Evolutionary conservation across 1,140 invertebrate species (phyloP), one percentile per base, ranked within the genome.

Genomic region (Pseudachorutes palmiensis): DNA sequence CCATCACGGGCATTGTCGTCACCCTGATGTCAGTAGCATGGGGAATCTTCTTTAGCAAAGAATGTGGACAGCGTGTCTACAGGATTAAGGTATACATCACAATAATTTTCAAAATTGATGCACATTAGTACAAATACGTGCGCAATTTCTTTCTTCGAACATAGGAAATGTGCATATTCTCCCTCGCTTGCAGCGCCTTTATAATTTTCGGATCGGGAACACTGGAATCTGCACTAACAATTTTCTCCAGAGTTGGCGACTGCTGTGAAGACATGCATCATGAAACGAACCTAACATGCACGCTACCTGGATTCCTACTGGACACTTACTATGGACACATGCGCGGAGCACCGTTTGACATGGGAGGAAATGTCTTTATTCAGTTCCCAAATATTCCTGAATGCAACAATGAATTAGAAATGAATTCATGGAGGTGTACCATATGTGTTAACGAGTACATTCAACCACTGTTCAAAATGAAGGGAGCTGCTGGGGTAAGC

Each of bases 401-500:
- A 5, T 63, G 61, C 28, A 26, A 28, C 3, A 2, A 41, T 12
- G 61, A 63, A 2, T 19, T 63, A 9, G 22, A 63, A 28, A 19
- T 22, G 9, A 32, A 63, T 36, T 63, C 61, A 2, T 63, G 61
- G 61, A 5, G 32, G 5, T 63, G 61, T 29, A 32, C 26, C 2
- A 48, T 41, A 2, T 63, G 61, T 29, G 31, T 63, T 3, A 63
- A 63, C 29, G 16, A 63, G 16, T 12, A 19, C 30, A 63, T 63
- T 48, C 61, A 63, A 29, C 61, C 61, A 24, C 9, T 24, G 5
- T 63, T 36, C 16, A 12, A 41, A 9, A 31, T 28, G 61, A 63
- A 63, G 31, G 61, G 61, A 32, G 61, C 61, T 24, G 41, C 61
- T 31, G 61, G 61, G 2, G 61, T 63, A 63, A 63, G 61, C n/a